Base-by-base conservation (phyloP, 2,888 invertebrate species). In the Metalampra italica region DNA sequence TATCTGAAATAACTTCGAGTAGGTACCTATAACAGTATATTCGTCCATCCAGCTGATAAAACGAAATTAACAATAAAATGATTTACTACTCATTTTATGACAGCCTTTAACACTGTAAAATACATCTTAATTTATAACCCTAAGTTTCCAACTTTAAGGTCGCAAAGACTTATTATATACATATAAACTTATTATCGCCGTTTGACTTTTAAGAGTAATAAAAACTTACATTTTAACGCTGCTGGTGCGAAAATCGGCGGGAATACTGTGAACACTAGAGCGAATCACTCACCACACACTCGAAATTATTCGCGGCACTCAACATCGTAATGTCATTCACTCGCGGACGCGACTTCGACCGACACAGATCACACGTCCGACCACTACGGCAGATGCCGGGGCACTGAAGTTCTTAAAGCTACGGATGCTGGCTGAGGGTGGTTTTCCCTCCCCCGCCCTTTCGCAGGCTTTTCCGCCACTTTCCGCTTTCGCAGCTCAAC, bases 251-350 rank as follows among this genome's bases (percentile, higher is more conserved):
- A 45, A 49, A 49, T 53, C 49, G 56, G 57, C 59, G 53, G 61
- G 60, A 60, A 59, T 66, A 63, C 54, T 57, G 57, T 34, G n/a
- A 58, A 50, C 70, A 69, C 66, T 56, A 59, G 47, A 51, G 43
- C 56, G 52, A 56, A 66, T 57, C 75, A 73, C 73, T 72, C 82
- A 82, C 74, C 62, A 62, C 69, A 72, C 79, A 76, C 75, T 66
- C 69, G 51, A 59, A 70, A 68, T 63, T 65, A 60, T 65, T 66
- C 68, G 68, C 67, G 62, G 56, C 78, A 77, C 78, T 68, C 60
- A 68, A 72, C 82, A 82, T 84, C 83, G 84, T 76, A 76, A 75
- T 68, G 55, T 66, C 55, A 71, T 67, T 32, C 76, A 78, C 73
- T 74, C 75, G 71, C 78, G 70, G 50, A 54, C 66, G 59, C 64